Conservation (phyloP, 2,797 vertebrate species). For the Sorex maritimensis region DNA sequence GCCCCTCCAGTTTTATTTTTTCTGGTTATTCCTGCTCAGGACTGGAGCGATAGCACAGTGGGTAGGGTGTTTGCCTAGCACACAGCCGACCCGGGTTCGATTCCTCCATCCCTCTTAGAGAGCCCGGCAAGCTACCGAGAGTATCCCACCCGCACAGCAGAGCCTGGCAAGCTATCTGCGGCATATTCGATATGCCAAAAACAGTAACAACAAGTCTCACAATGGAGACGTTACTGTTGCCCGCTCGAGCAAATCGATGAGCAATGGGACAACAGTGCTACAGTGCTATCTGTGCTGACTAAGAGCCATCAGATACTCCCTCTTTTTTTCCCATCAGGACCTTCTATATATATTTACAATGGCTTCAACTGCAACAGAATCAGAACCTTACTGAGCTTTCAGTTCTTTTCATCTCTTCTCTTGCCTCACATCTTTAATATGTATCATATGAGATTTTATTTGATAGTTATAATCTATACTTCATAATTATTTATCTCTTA, state of each 20-base stretch:
- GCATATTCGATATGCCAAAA: too few species aligned
- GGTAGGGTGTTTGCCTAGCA: too few species aligned
- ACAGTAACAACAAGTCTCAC: too few species aligned
- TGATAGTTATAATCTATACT: neutral
- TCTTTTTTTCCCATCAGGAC: neutral
- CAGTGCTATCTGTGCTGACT: neutral
- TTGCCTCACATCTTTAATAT: neutral
- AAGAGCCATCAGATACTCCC: neutral
- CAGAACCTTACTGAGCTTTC: neutral
- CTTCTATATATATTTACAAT: neutral
- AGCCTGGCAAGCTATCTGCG: too few species aligned
- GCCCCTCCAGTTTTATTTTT: neutral
- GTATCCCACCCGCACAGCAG: too few species aligned
- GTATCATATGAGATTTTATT: neutral
- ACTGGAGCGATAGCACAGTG: too few species aligned
- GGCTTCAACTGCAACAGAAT: neutral
- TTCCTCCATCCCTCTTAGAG: too few species aligned
- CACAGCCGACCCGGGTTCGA: too few species aligned
- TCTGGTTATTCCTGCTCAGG: neutral
- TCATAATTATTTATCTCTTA: neutral
- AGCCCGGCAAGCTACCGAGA: too few species aligned
- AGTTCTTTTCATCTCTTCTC: neutral
- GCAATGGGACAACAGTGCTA: too few species aligned
- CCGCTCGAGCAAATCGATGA: too few species aligned
- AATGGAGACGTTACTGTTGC: too few species aligned